Conservation (phyloP, 2,888 invertebrate species). For the Hartigia nigra region DNA sequence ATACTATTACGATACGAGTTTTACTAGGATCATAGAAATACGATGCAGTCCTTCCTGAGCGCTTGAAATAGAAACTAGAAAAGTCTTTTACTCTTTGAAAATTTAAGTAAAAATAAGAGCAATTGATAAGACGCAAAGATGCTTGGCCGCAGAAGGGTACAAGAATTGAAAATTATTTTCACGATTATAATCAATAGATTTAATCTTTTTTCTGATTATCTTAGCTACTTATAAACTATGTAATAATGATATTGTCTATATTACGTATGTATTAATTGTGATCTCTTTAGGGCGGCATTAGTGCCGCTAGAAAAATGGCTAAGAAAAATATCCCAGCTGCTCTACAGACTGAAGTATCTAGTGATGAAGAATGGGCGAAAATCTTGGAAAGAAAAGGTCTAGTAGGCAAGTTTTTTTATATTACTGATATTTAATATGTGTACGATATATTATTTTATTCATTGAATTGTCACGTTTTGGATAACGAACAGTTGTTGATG, state of each 20-base stretch:
- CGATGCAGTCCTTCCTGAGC: not conserved
- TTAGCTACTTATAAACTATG: not conserved
- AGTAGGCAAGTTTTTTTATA: conserved; percentile 58
- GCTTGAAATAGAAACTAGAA: not conserved
- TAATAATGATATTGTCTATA: not conserved
- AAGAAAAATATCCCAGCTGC: conserved; percentile 83
- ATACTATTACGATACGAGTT: not conserved
- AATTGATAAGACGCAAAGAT: conserved; percentile 30
- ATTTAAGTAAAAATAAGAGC: not conserved
- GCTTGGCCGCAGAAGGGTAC: conserved; percentile 50
- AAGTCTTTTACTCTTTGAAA: not conserved
- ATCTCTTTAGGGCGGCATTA: conserved; percentile 45
- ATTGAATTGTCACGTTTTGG: conserved; percentile 3
- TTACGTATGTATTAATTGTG: no score
- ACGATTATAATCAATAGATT: not conserved
- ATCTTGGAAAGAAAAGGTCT: conserved; percentile 81
- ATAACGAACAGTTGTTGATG: conserved; percentile 78
- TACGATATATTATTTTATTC: not conserved
- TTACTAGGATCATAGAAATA: not conserved
- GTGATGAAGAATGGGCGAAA: conserved; percentile 87
- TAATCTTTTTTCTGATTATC: not conserved
- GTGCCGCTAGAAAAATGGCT: conserved; percentile 67
- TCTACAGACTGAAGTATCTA: conserved; percentile 82
- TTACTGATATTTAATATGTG: not conserved
- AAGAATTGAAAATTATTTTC: not conserved